phyloP scores from a whole-genome alignment of 1,140 invertebrate genomes.

The Papilio machaon region DNA sequence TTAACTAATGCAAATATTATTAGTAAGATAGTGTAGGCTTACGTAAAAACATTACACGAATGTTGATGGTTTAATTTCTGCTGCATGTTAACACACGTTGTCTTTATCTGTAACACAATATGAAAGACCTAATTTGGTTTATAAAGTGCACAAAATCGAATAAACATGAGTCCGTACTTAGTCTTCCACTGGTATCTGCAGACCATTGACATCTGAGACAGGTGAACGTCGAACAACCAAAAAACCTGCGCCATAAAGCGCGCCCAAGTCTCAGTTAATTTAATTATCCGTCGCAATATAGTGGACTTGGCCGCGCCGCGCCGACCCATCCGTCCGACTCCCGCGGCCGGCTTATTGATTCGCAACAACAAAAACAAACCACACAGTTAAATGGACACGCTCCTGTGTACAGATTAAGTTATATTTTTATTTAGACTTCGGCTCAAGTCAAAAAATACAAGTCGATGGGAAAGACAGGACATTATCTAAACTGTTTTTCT shows the following conservation, averaged over 20 bases:
- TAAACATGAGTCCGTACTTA: neutral
- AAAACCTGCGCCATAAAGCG: slow-evolving; percentile 12
- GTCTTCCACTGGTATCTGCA: neutral
- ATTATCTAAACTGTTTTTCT: too few relatives aligned
- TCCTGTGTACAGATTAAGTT: slow-evolving; percentile 62
- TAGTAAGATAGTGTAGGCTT: too few relatives aligned
- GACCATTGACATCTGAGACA: neutral
- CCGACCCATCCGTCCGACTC: slow-evolving; percentile 31
- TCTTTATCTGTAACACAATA: too few relatives aligned
- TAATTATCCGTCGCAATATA: slow-evolving; percentile 9
- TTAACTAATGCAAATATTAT: too few relatives aligned
- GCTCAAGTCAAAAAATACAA: slow-evolving; percentile 44
- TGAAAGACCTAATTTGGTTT: too few relatives aligned
- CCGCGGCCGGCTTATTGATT: slow-evolving; percentile 60
- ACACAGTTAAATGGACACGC: slow-evolving; percentile 57
- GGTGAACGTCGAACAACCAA: neutral
- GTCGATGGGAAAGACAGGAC: neutral
- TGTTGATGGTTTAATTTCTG: too few relatives aligned
- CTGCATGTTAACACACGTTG: too few relatives aligned
- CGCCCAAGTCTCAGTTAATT: slow-evolving; percentile 4
- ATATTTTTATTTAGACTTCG: slow-evolving; percentile 53
- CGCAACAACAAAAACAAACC: slow-evolving; percentile 63
- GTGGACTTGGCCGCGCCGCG: neutral
- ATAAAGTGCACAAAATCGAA: too few relatives aligned
- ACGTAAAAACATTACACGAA: too few relatives aligned